phyloP scores from a whole-genome alignment of 2,797 vertebrate genomes.

The Bufotes viridis region DNA sequence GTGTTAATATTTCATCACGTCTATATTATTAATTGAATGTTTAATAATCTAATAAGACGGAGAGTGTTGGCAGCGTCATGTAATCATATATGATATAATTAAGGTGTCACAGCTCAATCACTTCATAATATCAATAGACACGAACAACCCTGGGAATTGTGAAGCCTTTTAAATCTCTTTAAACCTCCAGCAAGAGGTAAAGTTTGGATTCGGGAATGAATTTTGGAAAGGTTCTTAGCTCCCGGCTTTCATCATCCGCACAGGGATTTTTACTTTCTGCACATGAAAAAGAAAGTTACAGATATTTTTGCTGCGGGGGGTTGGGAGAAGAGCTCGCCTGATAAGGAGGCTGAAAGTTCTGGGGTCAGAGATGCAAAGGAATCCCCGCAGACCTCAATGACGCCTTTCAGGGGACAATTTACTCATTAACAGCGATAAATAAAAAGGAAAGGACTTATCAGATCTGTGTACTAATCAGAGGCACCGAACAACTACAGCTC shows the following conservation, averaged over 20 bases:
- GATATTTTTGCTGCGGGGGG: constrained; percentile 1
- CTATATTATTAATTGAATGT: constrained; percentile 51
- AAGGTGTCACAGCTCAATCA: constrained; percentile 52
- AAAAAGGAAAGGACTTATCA: background rate
- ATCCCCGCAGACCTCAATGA: constrained; percentile 1
- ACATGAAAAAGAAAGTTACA: constrained; percentile 23
- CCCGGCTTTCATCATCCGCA: background rate
- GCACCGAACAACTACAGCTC: background rate
- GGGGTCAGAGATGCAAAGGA: background rate
- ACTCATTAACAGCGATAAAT: background rate
- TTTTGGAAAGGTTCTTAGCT: constrained; percentile 11
- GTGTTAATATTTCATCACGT: constrained; percentile 35
- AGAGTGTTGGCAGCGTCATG: background rate
- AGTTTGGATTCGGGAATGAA: background rate
- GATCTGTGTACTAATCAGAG: background rate
- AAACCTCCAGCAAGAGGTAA: constrained; percentile 15
- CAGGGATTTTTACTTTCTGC: constrained; percentile 23
- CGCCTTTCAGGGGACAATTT: background rate
- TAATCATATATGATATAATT: constrained; percentile 52
- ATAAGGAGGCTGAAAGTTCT: background rate
- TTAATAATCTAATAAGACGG: constrained; percentile 48
- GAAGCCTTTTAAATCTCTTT: constrained; percentile 33
- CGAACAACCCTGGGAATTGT: constrained; percentile 39
- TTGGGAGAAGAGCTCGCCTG: background rate
- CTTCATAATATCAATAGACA: constrained; percentile 48